These are phyloP conservation scores for Hirundichthys speculiger DNA, from an alignment of 2,113 vertebrate genomes.

Conservation along the genomic window DNA sequence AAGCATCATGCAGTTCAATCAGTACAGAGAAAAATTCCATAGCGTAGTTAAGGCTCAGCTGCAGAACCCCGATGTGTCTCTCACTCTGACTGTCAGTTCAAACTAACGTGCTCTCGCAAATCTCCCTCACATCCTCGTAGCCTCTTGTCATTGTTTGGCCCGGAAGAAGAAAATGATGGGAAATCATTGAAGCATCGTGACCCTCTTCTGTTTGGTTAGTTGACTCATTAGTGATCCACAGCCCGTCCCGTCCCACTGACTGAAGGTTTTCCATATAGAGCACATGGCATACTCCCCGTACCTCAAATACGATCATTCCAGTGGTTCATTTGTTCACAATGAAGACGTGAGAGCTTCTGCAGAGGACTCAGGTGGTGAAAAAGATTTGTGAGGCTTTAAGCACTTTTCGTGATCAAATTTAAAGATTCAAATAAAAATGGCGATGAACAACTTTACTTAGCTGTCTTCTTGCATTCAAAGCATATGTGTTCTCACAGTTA, in stretches of 20 bases:
- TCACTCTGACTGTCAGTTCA: constrained; percentile 78
- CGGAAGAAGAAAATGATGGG: neutral
- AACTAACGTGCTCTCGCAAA: constrained; percentile 41
- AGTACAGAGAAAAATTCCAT: constrained; percentile 96
- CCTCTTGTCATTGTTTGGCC: constrained; percentile 44
- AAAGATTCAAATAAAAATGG: neutral
- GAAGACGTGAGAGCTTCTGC: constrained; percentile 28
- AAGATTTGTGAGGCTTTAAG: constrained; percentile 14
- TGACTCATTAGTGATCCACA: neutral
- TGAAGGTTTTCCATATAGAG: constrained; percentile 27
- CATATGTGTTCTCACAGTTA: constrained; percentile 2
- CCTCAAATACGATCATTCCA: constrained; percentile 50
- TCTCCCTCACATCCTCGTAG: neutral
- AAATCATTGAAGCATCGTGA: neutral
- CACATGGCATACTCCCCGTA: constrained; percentile 48
- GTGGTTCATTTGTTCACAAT: neutral
- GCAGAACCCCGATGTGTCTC: constrained; percentile 79
- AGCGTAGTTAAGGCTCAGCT: constrained; percentile 87
- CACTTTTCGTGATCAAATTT: constrained; percentile 41
- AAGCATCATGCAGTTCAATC: constrained; percentile 98
- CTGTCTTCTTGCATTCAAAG: constrained; percentile 86
- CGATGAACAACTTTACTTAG: too few relatives aligned
- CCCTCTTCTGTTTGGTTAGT: constrained; percentile 4
- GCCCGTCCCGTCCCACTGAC: neutral
- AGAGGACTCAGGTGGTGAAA: constrained; percentile 4